Evolutionary conservation across 2,113 vertebrate genomes (phyloP), one percentile per base, ranked within the genome.

Genomic region (Eubucco bourcierii): DNA sequence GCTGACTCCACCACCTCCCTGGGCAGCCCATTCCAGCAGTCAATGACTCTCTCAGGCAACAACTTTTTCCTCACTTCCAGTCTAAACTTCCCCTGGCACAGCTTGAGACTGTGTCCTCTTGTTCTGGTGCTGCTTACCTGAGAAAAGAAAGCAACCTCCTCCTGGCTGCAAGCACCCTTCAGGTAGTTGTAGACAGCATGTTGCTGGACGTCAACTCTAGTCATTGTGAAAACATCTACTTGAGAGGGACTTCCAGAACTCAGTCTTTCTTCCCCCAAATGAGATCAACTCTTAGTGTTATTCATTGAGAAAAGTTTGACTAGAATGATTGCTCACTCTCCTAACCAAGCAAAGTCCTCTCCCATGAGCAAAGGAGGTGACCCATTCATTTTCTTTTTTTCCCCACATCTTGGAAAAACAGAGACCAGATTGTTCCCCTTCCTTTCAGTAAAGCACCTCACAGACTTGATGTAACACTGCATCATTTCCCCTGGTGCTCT

Each of bases 401-500:
- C 6, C 9, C 25, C 0, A 0, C 58, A 14, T 37, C 18, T 56
- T 41, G 41, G 41, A 41, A 12, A 41, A 41, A 41, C 15, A 41
- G 41, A 41, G 41, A 41, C 5, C 4, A 56, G 25, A 37, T 52
- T 20, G 6, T 29, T 60, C 18, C 7, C 11, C 52, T 76, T 47
- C 61, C 25, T 78, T 67, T n/a, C 46, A 31, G 24, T 34, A 47
- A 68, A 65, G 7, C 15, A 21, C 14, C 27, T 80, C 13, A 7
- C 12, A 10, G 9, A 6, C 9, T 28, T 33, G 37, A 63, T 0
- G 6, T 21, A 21, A 67, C 16, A 31, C 2, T 33, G 10, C n/a
- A 19, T 4, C 3, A 0, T 67, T 78, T 46, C 6, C 6, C 9
- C 37, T 0, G 0, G 2, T 25, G 24, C 13, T 63, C 15, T 41